phyloP scores from a whole-genome alignment of 2,113 vertebrate genomes.

The Oenanthe melanoleuca region DNA sequence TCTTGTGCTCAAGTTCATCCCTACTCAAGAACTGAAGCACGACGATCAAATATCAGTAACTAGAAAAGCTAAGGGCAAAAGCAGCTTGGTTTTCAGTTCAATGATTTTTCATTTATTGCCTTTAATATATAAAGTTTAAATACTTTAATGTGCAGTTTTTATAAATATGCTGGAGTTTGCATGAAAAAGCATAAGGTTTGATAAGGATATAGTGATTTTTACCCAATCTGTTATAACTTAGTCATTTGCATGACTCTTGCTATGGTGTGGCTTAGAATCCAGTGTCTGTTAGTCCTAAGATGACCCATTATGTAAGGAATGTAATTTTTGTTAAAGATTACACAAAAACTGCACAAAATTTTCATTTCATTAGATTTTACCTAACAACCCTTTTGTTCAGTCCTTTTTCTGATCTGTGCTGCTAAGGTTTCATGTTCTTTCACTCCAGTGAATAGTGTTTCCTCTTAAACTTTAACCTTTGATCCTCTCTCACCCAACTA shows the following conservation, averaged over 20 bases:
- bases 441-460: slow-evolving; percentile 74
- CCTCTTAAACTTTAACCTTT: slow-evolving; percentile 86
- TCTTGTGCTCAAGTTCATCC: background rate
- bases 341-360: slow-evolving; percentile 66
- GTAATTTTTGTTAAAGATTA: slow-evolving; percentile 72
- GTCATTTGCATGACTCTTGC: slow-evolving; percentile 58
- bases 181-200: slow-evolving; percentile 71
- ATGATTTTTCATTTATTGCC: slow-evolving; percentile 51
- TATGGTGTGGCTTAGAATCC: slow-evolving; percentile 68
- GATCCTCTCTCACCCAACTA: slow-evolving; percentile 86
- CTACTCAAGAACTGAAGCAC: background rate
- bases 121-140: slow-evolving; percentile 20
- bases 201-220: slow-evolving; percentile 7
- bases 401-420: slow-evolving; percentile 73
- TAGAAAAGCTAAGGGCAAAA: background rate
- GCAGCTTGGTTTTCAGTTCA: slow-evolving; percentile 29
- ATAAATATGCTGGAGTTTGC: slow-evolving; percentile 70
- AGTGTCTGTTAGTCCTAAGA: slow-evolving; percentile 39
- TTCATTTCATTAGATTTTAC: slow-evolving; percentile 72
- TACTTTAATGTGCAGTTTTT: slow-evolving; percentile 40
- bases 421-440: slow-evolving; percentile 71
- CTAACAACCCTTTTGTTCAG: slow-evolving; percentile 69
- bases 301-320: slow-evolving; percentile 37
- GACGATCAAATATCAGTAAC: background rate
- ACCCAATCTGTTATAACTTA: slow-evolving; percentile 24